These are phyloP conservation scores for Schlechtendalia chinensis DNA, from an alignment of 1,140 invertebrate genomes.

Conservation along the genomic window DNA sequence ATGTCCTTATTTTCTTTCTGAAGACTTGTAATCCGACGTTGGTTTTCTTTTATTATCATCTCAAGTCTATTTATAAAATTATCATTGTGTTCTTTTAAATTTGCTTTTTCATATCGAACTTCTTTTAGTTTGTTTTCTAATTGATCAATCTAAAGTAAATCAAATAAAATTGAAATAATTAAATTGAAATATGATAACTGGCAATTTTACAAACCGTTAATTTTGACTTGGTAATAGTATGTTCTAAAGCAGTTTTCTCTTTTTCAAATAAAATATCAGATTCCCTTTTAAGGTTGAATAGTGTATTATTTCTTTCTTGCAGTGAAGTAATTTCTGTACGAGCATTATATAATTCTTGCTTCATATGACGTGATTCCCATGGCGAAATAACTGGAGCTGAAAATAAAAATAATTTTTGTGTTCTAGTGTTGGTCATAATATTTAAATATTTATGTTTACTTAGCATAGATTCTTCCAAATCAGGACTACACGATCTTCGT, in stretches of 20 bases:
- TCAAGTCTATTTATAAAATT: conserved; percentile 31
- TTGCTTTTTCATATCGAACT: conserved; percentile 29
- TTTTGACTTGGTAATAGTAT: conserved; percentile 16
- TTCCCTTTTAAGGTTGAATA: conserved; percentile 62
- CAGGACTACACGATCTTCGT: conserved; percentile 42
- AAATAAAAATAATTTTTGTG: conserved; percentile 41
- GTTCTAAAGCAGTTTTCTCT: conserved; percentile 58
- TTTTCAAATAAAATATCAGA: conserved; percentile 65
- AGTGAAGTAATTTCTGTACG: conserved; percentile 63
- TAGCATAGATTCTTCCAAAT: conserved; percentile 29
- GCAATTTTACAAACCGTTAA: conserved; percentile 5
- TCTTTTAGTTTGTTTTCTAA: conserved; percentile 31
- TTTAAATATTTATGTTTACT: not conserved
- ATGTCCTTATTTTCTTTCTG: conserved; percentile 27
- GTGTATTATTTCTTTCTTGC: conserved; percentile 62
- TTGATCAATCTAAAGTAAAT: conserved; percentile 40
- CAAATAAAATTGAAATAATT: not conserved
- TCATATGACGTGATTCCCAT: conserved; percentile 63
- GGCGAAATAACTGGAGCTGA: conserved; percentile 58
- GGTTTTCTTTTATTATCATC: not conserved
- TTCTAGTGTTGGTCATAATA: not conserved
- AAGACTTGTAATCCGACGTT: not conserved
- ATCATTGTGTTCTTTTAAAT: conserved; percentile 38
- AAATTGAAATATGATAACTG: not conserved
- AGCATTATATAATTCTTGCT: conserved; percentile 64